Conservation (phyloP, 2,888 invertebrate species). For the Ichneumon xanthorius region DNA sequence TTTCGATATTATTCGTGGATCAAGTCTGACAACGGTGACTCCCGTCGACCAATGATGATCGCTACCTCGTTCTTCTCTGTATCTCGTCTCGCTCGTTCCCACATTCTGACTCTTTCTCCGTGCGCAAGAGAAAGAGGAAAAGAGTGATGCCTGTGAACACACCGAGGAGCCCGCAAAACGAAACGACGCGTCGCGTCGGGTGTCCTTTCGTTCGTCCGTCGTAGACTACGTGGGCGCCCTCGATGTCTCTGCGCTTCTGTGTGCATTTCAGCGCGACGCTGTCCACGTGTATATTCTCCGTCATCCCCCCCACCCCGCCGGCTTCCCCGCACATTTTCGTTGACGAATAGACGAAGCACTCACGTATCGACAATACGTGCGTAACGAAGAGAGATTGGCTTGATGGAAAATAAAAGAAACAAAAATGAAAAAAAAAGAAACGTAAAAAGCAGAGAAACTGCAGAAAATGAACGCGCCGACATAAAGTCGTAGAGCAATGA, state of each 20-base stretch:
- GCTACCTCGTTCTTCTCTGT: conserved; percentile 51
- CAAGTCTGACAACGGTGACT: too few relatives aligned
- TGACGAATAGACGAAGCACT: conserved; percentile 34
- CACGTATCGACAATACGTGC: conserved; percentile 44
- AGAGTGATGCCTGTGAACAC: not conserved
- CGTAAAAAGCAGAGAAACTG: not conserved
- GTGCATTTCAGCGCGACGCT: conserved; percentile 4
- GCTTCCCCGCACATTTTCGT: conserved; percentile 36
- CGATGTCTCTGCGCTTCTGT: not conserved
- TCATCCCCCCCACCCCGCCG: not conserved
- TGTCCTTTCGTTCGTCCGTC: not conserved
- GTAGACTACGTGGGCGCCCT: not conserved
- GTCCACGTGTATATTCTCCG: conserved; percentile 1
- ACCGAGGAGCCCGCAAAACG: not conserved
- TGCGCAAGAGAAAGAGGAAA: not conserved
- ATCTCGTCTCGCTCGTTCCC: conserved; percentile 69
- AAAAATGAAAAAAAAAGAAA: not conserved
- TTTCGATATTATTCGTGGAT: too few relatives aligned
- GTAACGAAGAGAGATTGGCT: conserved; percentile 45
- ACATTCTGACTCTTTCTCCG: conserved; percentile 58
- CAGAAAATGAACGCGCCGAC: not conserved
- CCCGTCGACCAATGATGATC: too few relatives aligned
- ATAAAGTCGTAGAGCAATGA: not conserved
- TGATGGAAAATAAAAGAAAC: conserved; percentile 5
- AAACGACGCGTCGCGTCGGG: conserved; percentile 26